Percentiles rank a stretch among this genome's conserved stretches.
These are phyloP conservation scores for Eustalomyia histrio DNA, from an alignment of 2,888 invertebrate genomes.

Conservation along the genomic window DNA sequence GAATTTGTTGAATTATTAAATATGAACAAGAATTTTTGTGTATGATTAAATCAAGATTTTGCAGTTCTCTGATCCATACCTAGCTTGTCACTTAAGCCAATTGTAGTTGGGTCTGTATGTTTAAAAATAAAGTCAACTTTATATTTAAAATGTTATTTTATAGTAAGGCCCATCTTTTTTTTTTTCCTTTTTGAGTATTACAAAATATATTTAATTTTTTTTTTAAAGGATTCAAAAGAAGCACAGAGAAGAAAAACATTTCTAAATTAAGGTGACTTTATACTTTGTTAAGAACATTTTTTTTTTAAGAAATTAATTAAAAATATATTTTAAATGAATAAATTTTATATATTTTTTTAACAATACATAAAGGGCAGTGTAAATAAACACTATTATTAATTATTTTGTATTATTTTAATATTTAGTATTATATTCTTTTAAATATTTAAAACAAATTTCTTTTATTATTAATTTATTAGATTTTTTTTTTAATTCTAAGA, in stretches of 20 bases:
- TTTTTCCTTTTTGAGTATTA: constrained; percentile 54
- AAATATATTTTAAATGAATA: not conserved
- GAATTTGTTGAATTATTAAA: too few species aligned
- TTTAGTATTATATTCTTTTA: not conserved
- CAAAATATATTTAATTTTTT: constrained; percentile 47
- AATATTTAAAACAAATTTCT: constrained; percentile 29
- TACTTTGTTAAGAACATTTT: not conserved
- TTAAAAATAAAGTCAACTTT: too few species aligned
- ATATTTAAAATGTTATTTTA: too few species aligned
- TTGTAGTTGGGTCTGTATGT: too few species aligned
- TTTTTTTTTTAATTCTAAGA: not conserved
- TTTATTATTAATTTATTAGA: constrained; percentile 5
- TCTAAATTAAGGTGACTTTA: not conserved
- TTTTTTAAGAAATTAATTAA: not conserved
- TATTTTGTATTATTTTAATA: not conserved
- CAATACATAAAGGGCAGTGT: not conserved
- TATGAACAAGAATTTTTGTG: too few species aligned
- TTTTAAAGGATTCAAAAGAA: constrained; percentile 12
- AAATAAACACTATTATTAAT: not conserved
- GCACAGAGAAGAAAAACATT: not conserved
- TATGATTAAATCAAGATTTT: too few species aligned
- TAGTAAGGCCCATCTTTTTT: too few species aligned
- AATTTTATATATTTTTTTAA: not conserved
- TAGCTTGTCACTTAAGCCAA: too few species aligned
- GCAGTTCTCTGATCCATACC: too few species aligned